Evolutionary conservation across 2,113 vertebrate species (phyloP).

Genomic region (Ciconia maguari): DNA sequence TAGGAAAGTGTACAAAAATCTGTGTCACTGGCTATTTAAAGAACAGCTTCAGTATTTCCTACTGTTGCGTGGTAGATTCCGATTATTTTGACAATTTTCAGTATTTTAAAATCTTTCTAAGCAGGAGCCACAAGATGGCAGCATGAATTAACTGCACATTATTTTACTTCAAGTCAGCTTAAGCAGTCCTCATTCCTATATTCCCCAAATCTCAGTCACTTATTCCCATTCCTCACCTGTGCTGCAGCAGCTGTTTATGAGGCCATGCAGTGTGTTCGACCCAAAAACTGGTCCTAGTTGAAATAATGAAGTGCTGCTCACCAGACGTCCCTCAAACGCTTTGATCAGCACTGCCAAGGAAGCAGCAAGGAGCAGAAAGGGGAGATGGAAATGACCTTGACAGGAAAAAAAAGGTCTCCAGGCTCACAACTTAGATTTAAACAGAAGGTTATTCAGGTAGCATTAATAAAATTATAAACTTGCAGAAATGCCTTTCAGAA

Average conservation of each 20-base stretch:
- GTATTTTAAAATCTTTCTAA: neutral
- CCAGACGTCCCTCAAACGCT: neutral
- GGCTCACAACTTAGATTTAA: neutral
- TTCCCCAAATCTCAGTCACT: neutral
- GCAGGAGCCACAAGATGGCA: neutral
- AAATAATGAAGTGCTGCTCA: neutral
- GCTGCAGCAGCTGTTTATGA: neutral
- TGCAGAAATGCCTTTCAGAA: neutral
- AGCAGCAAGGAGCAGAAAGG: neutral
- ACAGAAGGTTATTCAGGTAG: neutral
- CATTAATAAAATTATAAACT: neutral
- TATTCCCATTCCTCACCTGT: neutral
- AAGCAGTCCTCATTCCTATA: neutral
- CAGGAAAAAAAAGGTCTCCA: neutral
- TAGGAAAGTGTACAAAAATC: neutral
- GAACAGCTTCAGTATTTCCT: slow-evolving; percentile 5
- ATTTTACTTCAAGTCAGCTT: neutral
- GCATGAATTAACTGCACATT: neutral
- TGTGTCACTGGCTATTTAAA: neutral
- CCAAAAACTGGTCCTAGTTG: neutral
- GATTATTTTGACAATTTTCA: slow-evolving; percentile 2
- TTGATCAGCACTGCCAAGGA: rapidly evolving
- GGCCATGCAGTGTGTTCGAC: neutral
- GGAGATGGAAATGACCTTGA: neutral
- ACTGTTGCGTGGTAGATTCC: neutral